A percentile compares a stretch with the other conserved stretches of the same genome.
Evolutionary conservation across 2,888 invertebrate genomes (phyloP).

Genomic region (Trachelus tabidus): DNA sequence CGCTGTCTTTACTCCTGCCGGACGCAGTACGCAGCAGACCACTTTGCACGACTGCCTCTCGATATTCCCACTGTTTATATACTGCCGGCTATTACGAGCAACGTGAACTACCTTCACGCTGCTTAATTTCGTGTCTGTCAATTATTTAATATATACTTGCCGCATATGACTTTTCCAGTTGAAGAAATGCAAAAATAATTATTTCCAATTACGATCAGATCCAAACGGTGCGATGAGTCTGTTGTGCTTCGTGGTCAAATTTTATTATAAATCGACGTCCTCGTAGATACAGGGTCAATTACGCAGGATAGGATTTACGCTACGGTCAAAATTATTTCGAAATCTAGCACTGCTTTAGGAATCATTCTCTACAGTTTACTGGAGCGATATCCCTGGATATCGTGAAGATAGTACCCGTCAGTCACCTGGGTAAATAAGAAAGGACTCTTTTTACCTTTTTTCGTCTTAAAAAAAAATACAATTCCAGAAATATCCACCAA

Average conservation of each 20-base stretch:
- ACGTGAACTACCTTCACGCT: background rate
- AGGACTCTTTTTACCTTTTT: background rate
- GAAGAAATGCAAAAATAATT: background rate
- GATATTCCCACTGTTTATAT: background rate
- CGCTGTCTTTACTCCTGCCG: conserved; percentile 15
- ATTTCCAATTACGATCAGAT: background rate
- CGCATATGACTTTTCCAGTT: background rate
- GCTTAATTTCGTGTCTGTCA: background rate
- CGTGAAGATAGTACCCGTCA: background rate
- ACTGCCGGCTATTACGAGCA: background rate
- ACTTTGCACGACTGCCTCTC: conserved; percentile 19
- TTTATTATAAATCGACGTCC: background rate
- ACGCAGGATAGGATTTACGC: background rate
- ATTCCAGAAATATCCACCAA: background rate
- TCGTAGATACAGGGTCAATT: background rate
- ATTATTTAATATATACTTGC: background rate
- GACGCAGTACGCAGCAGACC: conserved; percentile 33
- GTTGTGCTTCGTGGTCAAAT: background rate
- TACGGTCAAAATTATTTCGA: background rate
- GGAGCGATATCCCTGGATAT: background rate
- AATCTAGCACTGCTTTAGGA: background rate
- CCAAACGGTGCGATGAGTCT: background rate
- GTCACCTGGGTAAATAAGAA: background rate
- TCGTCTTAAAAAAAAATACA: background rate
- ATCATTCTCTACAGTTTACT: background rate